Percentiles rank a stretch among this genome's conserved stretches.
phyloP scores from a whole-genome alignment of 2,113 vertebrate genomes.

The Bujurquina vittata region DNA sequence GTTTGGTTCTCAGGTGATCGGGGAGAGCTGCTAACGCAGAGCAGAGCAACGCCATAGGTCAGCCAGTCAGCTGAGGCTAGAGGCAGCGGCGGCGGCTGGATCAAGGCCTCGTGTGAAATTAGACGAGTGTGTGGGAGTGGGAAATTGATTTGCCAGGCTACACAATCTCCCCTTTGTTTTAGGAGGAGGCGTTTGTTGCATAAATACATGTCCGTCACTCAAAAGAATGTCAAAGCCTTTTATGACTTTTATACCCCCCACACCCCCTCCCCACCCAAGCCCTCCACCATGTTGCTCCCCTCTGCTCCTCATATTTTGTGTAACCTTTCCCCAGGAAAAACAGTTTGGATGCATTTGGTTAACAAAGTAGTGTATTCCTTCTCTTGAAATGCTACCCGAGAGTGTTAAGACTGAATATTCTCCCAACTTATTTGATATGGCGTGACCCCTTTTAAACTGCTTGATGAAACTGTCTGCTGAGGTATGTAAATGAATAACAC shows the following conservation, averaged over 20 bases:
- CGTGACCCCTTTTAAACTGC: conserved; percentile 77
- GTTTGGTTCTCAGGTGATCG: conserved; percentile 72
- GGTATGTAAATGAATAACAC: conserved; percentile 69
- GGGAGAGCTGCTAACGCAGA: conserved; percentile 40
- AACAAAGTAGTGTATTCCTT: conserved; percentile 60
- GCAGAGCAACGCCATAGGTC: conserved; percentile 58
- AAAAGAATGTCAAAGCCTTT: conserved; percentile 76
- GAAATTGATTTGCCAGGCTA: conserved; percentile 72
- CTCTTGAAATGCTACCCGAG: conserved; percentile 56
- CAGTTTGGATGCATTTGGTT: conserved; percentile 66
- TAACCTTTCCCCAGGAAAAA: conserved; percentile 74
- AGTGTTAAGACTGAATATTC: conserved; percentile 71
- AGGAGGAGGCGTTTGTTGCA: conserved; percentile 75
- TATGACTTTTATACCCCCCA: conserved; percentile 57
- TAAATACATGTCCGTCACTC: conserved; percentile 76
- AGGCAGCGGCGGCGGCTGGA: conserved; percentile 59
- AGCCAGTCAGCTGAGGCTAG: conserved; percentile 59
- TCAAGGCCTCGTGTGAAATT: conserved; percentile 54
- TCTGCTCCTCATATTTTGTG: conserved; percentile 33
- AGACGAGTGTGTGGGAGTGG: conserved; percentile 69
- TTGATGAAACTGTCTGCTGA: conserved; percentile 74
- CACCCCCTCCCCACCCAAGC: not conserved
- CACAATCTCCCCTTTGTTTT: conserved; percentile 58
- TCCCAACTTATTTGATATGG: conserved; percentile 72
- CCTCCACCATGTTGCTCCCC: not conserved